Evolutionary conservation across 2,113 vertebrate genomes (phyloP).

Genomic region (Zapus hudsonius): DNA sequence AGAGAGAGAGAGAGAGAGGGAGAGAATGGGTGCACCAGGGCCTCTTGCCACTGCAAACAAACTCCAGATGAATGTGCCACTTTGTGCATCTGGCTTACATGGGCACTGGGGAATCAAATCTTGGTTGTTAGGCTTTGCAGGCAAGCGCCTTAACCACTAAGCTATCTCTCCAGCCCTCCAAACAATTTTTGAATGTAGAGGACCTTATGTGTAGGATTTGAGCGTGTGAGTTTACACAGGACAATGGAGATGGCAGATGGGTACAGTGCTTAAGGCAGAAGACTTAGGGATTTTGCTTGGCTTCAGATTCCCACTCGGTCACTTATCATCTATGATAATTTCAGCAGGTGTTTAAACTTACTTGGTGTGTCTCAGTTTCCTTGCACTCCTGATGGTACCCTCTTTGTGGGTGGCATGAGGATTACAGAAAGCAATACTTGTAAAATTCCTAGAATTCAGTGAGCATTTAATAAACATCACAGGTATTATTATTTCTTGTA

Average conservation of each 20-base stretch:
- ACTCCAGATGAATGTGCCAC: too few relatives aligned
- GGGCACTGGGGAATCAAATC: too few relatives aligned
- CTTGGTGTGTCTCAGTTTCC: not conserved
- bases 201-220: not conserved
- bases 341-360: slow-evolving; percentile 11
- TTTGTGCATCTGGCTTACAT: too few relatives aligned
- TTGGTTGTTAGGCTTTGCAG: too few relatives aligned
- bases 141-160: too few relatives aligned
- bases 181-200: not conserved
- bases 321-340: slow-evolving; percentile 14
- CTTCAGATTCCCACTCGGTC: not conserved
- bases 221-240: not conserved
- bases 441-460: not conserved
- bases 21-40: too few relatives aligned
- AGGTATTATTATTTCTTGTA: not conserved
- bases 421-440: not conserved
- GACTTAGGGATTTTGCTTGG: not conserved
- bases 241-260: not conserved
- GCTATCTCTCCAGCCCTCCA: too few relatives aligned
- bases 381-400: not conserved
- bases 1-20: too few relatives aligned
- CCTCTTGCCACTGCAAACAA: too few relatives aligned
- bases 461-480: not conserved
- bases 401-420: not conserved
- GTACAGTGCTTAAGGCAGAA: not conserved